These are phyloP conservation scores for Hemichromis elongatus DNA, from an alignment of 2,113 vertebrate species.

Conservation along the genomic window DNA sequence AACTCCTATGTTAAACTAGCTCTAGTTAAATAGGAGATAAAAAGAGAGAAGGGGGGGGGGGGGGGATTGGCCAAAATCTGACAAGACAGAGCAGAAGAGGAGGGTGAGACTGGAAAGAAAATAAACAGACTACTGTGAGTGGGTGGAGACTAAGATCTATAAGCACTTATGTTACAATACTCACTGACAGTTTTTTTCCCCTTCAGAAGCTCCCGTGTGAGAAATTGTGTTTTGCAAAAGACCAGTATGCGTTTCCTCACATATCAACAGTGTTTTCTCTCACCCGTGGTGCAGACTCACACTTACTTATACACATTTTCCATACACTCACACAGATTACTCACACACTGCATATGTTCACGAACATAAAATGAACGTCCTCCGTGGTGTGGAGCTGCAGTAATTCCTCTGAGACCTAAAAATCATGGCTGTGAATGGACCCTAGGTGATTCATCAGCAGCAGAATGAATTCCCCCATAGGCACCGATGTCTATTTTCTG, in stretches of 20 bases:
- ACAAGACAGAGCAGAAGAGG: neutral
- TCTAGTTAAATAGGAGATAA: neutral
- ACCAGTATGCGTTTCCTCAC: neutral
- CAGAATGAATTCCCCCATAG: constrained; percentile 22
- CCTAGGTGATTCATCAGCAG: constrained; percentile 43
- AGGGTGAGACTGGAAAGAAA: constrained; percentile 23
- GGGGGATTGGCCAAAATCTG: constrained; percentile 9
- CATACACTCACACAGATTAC: constrained; percentile 15
- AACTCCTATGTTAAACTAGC: constrained; percentile 1
- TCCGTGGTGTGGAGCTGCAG: neutral
- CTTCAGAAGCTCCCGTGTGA: neutral
- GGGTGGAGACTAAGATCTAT: constrained; percentile 29
- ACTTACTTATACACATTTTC: constrained; percentile 5
- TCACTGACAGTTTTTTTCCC: neutral
- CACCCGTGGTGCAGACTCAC: neutral
- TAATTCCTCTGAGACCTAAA: neutral
- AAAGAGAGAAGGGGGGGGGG: neutral
- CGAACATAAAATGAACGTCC: neutral
- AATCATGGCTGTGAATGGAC: constrained; percentile 4
- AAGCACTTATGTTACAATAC: neutral
- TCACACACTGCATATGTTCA: neutral
- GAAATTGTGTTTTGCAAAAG: neutral
- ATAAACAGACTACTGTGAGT: constrained; percentile 49
- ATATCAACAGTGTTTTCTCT: neutral
- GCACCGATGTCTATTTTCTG: constrained; percentile 27